A percentile compares a stretch with the other conserved stretches of the same genome.
Evolutionary conservation across 2,888 invertebrate species (phyloP).

Genomic region (Ditylenchus weischeri): DNA sequence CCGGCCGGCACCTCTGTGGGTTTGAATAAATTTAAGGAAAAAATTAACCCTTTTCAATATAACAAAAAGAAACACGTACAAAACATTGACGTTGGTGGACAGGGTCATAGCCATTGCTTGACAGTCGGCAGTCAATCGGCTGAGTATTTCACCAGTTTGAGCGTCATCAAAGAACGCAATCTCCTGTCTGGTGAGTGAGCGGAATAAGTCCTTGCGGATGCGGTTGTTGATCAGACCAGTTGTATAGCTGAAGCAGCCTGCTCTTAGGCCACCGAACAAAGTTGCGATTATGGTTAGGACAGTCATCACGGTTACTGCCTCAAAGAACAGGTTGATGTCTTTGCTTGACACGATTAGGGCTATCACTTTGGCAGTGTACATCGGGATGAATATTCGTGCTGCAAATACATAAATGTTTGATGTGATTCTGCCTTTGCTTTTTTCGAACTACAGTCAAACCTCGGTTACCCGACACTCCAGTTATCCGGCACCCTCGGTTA

Average conservation of each 20-base stretch:
- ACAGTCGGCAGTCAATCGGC: slow-evolving; percentile 61
- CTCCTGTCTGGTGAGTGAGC: slow-evolving; percentile 59
- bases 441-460: too few species aligned
- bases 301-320: slow-evolving; percentile 45
- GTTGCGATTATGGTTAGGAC: slow-evolving; percentile 41
- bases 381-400: slow-evolving; percentile 57
- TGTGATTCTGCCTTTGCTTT: too few species aligned
- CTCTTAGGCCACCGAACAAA: slow-evolving; percentile 58
- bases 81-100: slow-evolving; percentile 60
- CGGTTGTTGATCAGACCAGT: slow-evolving; percentile 56
- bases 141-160: slow-evolving; percentile 18
- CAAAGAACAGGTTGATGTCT: slow-evolving; percentile 26
- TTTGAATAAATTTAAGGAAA: too few species aligned
- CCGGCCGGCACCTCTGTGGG: too few species aligned
- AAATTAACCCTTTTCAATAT: too few species aligned
- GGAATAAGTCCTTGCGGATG: slow-evolving; percentile 58
- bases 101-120: slow-evolving; percentile 60
- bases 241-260: slow-evolving; percentile 58
- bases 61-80: slow-evolving; percentile 24
- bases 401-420: slow-evolving; percentile 20
- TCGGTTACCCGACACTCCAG: too few species aligned
- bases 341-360: slow-evolving; percentile 43
- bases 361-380: slow-evolving; percentile 54
- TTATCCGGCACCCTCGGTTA: too few species aligned
- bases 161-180: slow-evolving; percentile 39